A percentile compares a stretch with the other conserved stretches of the same genome.
phyloP scores from a whole-genome alignment of 2,888 invertebrate species.

The Phaonia tiefii region DNA sequence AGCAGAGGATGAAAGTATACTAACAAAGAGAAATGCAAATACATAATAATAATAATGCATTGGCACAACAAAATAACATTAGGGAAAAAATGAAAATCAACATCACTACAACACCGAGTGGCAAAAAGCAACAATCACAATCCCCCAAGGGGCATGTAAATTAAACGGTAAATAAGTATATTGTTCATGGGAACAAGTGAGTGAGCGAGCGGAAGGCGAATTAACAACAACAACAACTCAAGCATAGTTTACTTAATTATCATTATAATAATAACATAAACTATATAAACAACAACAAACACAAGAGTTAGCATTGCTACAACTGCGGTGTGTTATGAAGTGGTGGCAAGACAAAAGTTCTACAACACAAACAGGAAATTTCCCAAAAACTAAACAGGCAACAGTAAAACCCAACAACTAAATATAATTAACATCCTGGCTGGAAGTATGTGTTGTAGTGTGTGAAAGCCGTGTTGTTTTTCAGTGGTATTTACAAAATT shows the following conservation, averaged over 20 bases:
- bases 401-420: conserved; percentile 7
- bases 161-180: conserved; percentile 29
- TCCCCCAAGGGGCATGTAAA: conserved; percentile 44
- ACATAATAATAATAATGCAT: conserved; percentile 14
- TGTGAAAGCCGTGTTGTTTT: background rate
- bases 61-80: background rate
- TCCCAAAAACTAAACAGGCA: conserved; percentile 3
- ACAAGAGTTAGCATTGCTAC: background rate
- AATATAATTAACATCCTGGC: conserved; percentile 45
- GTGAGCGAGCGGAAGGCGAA: background rate
- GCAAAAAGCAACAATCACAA: conserved; percentile 28
- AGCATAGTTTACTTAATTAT: conserved; percentile 47
- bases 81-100: no score
- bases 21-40: conserved; percentile 32
- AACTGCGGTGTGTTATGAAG: conserved; percentile 23
- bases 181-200: background rate
- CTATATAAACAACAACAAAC: background rate
- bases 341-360: conserved; percentile 26
- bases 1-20: background rate
- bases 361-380: background rate
- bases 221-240: conserved; percentile 3
- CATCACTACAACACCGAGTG: background rate
- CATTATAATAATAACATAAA: conserved; percentile 25
- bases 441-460: conserved; percentile 7
- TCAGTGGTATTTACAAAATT: no score